Percentiles rank a stretch among this genome's conserved stretches.
These are phyloP conservation scores for Rousettus madagascariensis DNA, from an alignment of 2,797 vertebrate genomes.

Conservation along the genomic window DNA sequence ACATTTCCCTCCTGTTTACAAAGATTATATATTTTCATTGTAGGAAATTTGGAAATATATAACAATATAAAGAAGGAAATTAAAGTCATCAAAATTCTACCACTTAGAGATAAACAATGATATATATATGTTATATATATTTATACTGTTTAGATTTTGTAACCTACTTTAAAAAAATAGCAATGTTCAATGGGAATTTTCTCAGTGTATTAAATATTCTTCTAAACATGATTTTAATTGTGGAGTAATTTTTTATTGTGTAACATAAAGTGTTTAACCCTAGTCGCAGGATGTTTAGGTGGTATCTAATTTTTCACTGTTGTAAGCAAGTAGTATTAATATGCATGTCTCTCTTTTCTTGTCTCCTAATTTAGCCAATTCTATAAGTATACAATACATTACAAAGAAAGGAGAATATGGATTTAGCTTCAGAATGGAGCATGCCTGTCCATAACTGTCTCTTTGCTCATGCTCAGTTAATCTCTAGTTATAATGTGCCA, in stretches of 20 bases:
- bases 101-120: background rate
- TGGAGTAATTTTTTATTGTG: background rate
- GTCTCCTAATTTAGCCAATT: background rate
- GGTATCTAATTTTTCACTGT: background rate
- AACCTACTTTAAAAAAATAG: background rate
- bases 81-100: background rate
- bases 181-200: background rate
- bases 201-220: background rate
- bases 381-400: background rate
- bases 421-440: background rate
- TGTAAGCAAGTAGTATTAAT: background rate
- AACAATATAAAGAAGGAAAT: background rate
- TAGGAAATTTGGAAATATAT: constrained; percentile 23
- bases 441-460: background rate
- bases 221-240: constrained; percentile 27
- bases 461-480: background rate
- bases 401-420: background rate
- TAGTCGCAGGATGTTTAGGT: background rate
- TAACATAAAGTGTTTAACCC: background rate
- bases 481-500: background rate
- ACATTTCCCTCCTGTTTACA: background rate
- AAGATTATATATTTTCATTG: constrained; percentile 10
- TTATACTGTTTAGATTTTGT: background rate
- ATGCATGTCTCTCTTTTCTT: background rate
- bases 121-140: background rate